These are phyloP conservation scores for Oikopleura dioica DNA, from an alignment of 23 tunicate species.

Conservation along the genomic window DNA sequence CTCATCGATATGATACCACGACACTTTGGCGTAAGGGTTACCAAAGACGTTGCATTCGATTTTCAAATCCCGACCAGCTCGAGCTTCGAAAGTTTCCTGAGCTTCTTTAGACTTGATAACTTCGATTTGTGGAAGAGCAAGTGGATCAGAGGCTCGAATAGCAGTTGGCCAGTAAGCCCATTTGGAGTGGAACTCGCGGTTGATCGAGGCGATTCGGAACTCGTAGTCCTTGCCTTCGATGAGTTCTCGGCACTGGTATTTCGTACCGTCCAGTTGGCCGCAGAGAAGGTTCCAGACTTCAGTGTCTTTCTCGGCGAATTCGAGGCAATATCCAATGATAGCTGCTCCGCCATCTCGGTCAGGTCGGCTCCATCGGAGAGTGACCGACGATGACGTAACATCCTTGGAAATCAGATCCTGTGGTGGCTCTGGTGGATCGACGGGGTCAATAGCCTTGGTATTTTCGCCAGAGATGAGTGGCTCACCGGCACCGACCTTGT, in stretches of 20 bases:
- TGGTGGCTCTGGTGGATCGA: slow-evolving; percentile 19
- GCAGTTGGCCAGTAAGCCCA: slow-evolving; percentile 1
- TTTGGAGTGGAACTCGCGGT: not conserved
- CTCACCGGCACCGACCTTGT: slow-evolving; percentile 17
- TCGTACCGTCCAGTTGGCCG: not conserved
- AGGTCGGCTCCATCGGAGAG: slow-evolving; percentile 46
- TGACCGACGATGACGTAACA: slow-evolving; percentile 14
- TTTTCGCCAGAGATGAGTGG: not conserved
- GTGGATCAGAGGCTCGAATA: not conserved
- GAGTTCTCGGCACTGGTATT: not conserved
- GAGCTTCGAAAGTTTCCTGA: not conserved
- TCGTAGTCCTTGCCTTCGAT: not conserved
- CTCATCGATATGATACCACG: not conserved
- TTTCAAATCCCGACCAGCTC: not conserved
- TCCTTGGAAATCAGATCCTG: not conserved
- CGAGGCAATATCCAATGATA: slow-evolving; percentile 51
- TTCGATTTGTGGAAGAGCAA: not conserved
- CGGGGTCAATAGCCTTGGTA: slow-evolving; percentile 15
- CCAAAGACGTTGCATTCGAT: not conserved
- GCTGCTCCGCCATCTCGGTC: slow-evolving; percentile 52
- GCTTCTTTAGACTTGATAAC: not conserved
- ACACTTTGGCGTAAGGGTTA: not conserved
- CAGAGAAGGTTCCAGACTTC: not conserved
- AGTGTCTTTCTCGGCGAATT: slow-evolving; percentile 27
- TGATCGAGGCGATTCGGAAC: not conserved